Conservation (phyloP, 2,888 invertebrate species). For the Pteria penguin region DNA sequence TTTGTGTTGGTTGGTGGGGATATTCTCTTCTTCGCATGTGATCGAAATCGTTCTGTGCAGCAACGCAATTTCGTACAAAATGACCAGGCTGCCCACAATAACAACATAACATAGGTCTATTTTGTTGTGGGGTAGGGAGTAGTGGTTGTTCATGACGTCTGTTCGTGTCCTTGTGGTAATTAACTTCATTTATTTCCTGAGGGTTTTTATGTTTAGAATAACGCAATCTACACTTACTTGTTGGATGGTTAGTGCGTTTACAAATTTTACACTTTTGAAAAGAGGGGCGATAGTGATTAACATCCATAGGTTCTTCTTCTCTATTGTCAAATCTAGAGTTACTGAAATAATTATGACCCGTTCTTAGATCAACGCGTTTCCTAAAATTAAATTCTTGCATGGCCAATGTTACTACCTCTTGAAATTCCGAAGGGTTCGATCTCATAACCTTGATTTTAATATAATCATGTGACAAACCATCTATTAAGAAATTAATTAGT, state of each 20-base stretch:
- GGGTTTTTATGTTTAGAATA: too few relatives aligned
- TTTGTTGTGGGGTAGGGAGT: too few relatives aligned
- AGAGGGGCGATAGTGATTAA: conserved; percentile 11
- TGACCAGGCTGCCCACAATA: too few relatives aligned
- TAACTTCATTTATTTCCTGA: too few relatives aligned
- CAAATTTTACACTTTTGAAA: not conserved
- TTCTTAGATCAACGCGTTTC: conserved; percentile 31
- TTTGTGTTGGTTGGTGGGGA: too few relatives aligned
- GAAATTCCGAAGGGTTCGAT: conserved; percentile 26
- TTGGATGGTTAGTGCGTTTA: not conserved
- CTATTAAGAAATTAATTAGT: conserved; percentile 37
- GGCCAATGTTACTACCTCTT: conserved; percentile 25
- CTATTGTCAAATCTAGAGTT: not conserved
- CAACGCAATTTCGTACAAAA: too few relatives aligned
- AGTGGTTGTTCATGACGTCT: too few relatives aligned
- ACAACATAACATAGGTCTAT: too few relatives aligned
- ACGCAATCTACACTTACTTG: not conserved
- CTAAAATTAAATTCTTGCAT: conserved; percentile 36
- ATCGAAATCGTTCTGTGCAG: too few relatives aligned
- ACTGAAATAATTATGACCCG: not conserved
- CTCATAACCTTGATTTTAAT: conserved; percentile 45
- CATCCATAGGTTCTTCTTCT: conserved; percentile 25
- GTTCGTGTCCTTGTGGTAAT: too few relatives aligned
- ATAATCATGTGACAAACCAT: conserved; percentile 29
- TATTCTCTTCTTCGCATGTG: too few relatives aligned